phyloP scores from a whole-genome alignment of 2,113 vertebrate species.

The Poeciliopsis turrubarensis region DNA sequence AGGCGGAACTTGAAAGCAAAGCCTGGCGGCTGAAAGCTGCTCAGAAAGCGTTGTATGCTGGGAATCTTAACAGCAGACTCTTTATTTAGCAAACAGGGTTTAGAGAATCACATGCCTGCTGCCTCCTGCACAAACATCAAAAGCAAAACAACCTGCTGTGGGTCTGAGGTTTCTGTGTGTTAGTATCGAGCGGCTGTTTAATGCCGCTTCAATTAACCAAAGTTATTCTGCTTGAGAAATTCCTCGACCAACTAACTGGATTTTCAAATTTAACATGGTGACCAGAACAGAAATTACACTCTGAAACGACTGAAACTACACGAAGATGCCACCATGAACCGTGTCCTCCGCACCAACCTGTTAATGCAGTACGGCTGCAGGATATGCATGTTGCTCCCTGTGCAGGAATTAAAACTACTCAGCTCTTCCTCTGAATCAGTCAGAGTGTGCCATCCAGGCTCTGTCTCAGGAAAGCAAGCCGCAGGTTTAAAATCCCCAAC shows the following conservation, averaged over 20 bases:
- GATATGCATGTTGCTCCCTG: conserved; percentile 71
- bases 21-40: background rate
- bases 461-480: conserved; percentile 1
- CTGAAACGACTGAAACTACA: background rate
- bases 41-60: background rate
- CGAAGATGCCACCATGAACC: background rate
- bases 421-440: conserved; percentile 10
- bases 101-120: background rate
- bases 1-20: background rate
- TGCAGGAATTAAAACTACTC: conserved; percentile 9
- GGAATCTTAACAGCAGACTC: background rate
- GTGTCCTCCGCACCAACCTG: conserved; percentile 62
- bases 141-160: background rate
- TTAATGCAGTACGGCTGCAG: conserved; percentile 77
- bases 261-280: conserved; percentile 5
- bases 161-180: background rate
- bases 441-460: conserved; percentile 13
- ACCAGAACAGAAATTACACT: background rate
- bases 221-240: background rate
- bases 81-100: background rate
- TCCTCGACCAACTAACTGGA: background rate
- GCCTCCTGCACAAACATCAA: background rate
- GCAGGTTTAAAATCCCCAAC: conserved; percentile 10
- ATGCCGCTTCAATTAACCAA: conserved; percentile 8
- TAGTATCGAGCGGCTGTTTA: background rate